phyloP scores from a whole-genome alignment of 1,140 invertebrate genomes.

The Drosophila bocki region DNA sequence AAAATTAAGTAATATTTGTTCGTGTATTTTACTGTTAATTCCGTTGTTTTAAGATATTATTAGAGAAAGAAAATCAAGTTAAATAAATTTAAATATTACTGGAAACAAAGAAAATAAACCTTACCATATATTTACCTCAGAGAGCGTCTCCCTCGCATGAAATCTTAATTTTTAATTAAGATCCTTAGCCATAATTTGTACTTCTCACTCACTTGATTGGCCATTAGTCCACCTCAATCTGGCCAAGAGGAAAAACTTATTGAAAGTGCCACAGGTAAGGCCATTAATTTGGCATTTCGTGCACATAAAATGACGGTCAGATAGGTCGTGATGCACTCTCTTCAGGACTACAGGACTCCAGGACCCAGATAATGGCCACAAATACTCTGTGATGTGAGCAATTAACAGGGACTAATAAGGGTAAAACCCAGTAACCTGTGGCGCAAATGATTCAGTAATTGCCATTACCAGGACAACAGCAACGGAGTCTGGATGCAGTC shows the following conservation, averaged over 20 bases:
- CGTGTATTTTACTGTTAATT: neutral
- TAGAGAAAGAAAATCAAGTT: no score
- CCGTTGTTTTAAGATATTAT: no score
- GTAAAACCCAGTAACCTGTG: slow-evolving; percentile 56
- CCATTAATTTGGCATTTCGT: slow-evolving; percentile 30
- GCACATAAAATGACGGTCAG: slow-evolving; percentile 26
- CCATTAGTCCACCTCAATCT: neutral
- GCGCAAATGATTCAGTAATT: slow-evolving; percentile 70
- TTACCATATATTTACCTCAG: no score
- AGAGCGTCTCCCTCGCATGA: neutral
- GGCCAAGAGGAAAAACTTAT: slow-evolving; percentile 4
- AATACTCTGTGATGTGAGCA: slow-evolving; percentile 46
- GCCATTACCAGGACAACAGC: slow-evolving; percentile 34
- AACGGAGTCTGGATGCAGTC: slow-evolving; percentile 5
- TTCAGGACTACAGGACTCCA: neutral
- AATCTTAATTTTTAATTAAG: neutral
- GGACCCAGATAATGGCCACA: neutral
- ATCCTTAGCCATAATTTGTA: neutral
- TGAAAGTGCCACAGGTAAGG: neutral
- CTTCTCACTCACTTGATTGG: neutral
- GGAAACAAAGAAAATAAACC: neutral
- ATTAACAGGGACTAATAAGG: slow-evolving; percentile 71
- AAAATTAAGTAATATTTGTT: neutral
- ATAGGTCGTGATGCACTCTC: slow-evolving; percentile 21
- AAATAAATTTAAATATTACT: neutral